These are phyloP conservation scores for Lepidothrix coronata DNA, from an alignment of 2,113 vertebrate species.

Conservation along the genomic window DNA sequence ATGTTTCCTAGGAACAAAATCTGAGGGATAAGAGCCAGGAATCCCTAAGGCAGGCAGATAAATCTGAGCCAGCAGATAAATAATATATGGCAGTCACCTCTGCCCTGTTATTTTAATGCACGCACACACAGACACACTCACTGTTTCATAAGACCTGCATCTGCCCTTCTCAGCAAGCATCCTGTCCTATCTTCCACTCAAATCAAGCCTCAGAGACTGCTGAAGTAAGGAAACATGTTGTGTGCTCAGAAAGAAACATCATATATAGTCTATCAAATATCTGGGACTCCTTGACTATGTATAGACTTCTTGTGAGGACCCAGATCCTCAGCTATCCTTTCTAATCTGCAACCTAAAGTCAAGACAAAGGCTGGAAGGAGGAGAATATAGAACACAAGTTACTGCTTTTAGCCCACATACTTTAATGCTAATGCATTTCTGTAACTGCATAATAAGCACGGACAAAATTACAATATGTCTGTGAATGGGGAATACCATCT, in stretches of 20 bases:
- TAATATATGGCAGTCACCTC: not conserved
- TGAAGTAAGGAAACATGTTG: not conserved
- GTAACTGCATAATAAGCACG: not conserved
- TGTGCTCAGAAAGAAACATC: not conserved
- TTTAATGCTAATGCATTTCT: not conserved
- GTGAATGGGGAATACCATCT: not conserved
- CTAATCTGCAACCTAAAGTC: not conserved
- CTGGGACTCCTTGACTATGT: not conserved
- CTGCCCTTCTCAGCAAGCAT: not conserved
- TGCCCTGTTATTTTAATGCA: not conserved
- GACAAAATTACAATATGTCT: not conserved
- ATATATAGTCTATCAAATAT: not conserved
- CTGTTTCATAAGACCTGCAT: not conserved
- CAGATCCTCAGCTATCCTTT: not conserved
- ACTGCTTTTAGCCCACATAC: not conserved
- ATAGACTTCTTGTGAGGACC: not conserved
- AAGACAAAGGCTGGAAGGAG: not conserved
- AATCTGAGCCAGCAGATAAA: not conserved
- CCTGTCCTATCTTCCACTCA: not conserved
- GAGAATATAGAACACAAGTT: not conserved
- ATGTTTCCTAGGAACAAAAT: not conserved
- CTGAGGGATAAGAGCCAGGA: not conserved
- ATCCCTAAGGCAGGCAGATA: not conserved
- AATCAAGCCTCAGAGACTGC: not conserved
- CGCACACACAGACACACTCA: not conserved